Conservation (phyloP, 2,113 vertebrate genomes). For the Apteryx owenii region DNA sequence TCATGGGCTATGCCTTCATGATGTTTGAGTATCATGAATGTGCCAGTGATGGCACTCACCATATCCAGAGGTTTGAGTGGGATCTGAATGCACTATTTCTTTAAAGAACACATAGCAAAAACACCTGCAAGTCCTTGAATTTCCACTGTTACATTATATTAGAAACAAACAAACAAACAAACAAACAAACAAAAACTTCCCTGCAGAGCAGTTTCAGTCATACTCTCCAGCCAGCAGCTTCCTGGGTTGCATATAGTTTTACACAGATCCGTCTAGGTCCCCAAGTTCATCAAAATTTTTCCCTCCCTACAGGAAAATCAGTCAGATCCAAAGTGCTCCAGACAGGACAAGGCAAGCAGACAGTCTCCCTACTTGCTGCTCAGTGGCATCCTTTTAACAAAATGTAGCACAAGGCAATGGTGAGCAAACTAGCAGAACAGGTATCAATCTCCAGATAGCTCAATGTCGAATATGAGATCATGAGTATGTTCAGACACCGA, state of each 20-base stretch:
- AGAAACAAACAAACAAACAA: no score
- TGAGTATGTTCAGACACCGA: neutral
- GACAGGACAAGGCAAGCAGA: neutral
- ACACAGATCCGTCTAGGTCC: neutral
- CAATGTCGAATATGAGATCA: neutral
- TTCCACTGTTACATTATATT: neutral
- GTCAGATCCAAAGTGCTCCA: neutral
- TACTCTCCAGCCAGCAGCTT: neutral
- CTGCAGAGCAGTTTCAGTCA: neutral
- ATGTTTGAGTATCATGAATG: neutral
- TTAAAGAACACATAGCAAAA: neutral
- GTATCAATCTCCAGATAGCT: neutral
- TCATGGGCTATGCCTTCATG: neutral
- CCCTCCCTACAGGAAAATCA: neutral
- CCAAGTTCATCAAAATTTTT: neutral
- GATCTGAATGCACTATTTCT: neutral
- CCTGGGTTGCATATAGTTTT: neutral
- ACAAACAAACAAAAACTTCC: neutral
- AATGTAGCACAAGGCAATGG: rapidly evolving
- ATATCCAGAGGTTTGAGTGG: neutral
- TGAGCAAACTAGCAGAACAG: neutral
- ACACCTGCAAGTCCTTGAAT: neutral
- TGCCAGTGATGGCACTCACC: neutral
- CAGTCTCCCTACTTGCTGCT: neutral
- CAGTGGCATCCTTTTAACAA: neutral